Conservation (phyloP, 1,140 invertebrate species). For the Oryzaephilus surinamensis region DNA sequence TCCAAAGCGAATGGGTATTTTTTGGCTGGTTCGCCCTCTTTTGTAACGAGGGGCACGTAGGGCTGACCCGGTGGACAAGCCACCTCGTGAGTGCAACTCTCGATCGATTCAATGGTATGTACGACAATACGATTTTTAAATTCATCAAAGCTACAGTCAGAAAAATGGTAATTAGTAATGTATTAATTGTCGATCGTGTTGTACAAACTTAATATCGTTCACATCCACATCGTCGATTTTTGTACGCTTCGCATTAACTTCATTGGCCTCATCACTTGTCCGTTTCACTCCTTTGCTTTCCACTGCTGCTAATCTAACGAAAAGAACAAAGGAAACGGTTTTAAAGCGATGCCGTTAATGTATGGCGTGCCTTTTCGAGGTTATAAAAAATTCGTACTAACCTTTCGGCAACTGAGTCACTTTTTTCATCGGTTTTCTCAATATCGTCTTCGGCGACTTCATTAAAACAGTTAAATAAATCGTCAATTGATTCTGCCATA, state of each 20-base stretch:
- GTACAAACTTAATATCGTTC: constrained; percentile 29
- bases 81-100: constrained; percentile 87
- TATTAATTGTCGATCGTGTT: not conserved
- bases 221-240: constrained; percentile 22
- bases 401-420: constrained; percentile 17
- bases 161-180: not conserved
- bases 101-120: constrained; percentile 77
- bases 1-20: constrained; percentile 93
- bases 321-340: constrained; percentile 6
- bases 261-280: constrained; percentile 12
- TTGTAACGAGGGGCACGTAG: constrained; percentile 61
- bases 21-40: constrained; percentile 65
- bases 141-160: constrained; percentile 46
- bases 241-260: constrained; percentile 11
- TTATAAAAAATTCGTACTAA: constrained; percentile 24
- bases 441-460: constrained; percentile 12
- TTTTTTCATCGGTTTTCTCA: constrained; percentile 10
- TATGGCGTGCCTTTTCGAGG: constrained; percentile 26
- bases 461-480: constrained; percentile 32
- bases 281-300: constrained; percentile 6
- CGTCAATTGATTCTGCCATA: constrained; percentile 31
- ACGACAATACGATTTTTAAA: constrained; percentile 61
- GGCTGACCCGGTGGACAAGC: constrained; percentile 77
- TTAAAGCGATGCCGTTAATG: constrained; percentile 11
- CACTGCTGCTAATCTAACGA: not conserved